Evolutionary conservation across 1,140 invertebrate genomes (phyloP), one percentile per base, ranked within the genome.

Genomic region (Lerema accius): DNA sequence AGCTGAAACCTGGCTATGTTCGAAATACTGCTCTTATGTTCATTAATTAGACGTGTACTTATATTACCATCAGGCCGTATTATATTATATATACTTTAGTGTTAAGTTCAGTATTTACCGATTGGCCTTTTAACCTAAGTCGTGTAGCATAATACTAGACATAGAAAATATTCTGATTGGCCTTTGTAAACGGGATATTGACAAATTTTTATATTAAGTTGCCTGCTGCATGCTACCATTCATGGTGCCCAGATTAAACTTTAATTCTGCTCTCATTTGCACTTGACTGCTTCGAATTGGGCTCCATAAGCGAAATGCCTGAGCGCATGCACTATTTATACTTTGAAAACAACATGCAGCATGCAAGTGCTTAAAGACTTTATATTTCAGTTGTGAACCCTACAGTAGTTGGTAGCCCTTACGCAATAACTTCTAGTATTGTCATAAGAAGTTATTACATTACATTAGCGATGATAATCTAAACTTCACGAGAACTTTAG

Each of bases 191-290:
- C 35, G 61, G 37, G 50, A 58, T 40, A 48, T 35, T 50, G 37
- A 66, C 58, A 42, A 63, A 58, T 65, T 64, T 64, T 63, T 62
- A 70, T 69, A 81, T 76, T 76, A 73, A 78, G 83, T 89, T 90
- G 87, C 87, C 82, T 90, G 87, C 87, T 90, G 87, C 87, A 90
- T 90, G 87, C 77, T 84, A 76, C 72, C 71, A 75, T 65, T 67
- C 64, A 71, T 64, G 73, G 79, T 78, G 82, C 76, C 75, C 69
- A 67, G 66, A 55, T 68, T 69, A 63, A 74, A 72, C 60, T 71
- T 76, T 75, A 74, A 78, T 76, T 74, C 61, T 48, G 55, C 55
- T 59, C 55, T 59, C 43, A 59, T 67, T 61, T 67, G 74, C 72
- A 77, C 77, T 37, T 16, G 28, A 71, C 50, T 63, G 84, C 86